A percentile compares a stretch with the other conserved stretches of the same genome.
These are phyloP conservation scores for Carposina sasakii DNA, from an alignment of 1,140 invertebrate genomes.

Conservation along the genomic window DNA sequence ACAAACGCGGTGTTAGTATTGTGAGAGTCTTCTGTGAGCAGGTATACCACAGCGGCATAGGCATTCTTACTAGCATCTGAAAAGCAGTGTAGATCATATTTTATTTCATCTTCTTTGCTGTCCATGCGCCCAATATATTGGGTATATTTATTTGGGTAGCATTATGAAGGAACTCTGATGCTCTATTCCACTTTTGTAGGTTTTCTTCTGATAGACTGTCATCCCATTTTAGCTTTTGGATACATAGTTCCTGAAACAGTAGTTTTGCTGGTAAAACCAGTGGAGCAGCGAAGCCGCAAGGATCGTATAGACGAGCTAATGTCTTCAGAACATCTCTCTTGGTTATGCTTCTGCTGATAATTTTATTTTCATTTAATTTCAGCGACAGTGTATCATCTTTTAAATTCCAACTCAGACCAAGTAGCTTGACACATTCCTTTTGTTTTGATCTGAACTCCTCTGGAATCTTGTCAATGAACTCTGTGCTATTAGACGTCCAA, in stretches of 20 bases:
- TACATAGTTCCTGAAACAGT: conserved; percentile 1
- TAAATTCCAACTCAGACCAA: background rate
- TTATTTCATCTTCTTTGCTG: background rate
- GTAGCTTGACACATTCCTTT: background rate
- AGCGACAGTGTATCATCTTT: background rate
- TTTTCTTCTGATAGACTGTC: background rate
- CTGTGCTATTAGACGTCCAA: background rate
- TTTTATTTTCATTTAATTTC: background rate
- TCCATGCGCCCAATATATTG: background rate
- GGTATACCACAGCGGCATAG: conserved; percentile 3
- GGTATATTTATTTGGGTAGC: background rate
- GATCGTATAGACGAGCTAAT: conserved; percentile 1
- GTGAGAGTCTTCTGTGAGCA: background rate
- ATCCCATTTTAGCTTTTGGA: background rate
- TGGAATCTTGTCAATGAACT: background rate
- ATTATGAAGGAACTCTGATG: background rate
- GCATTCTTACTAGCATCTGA: conserved; percentile 6
- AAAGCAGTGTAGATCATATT: background rate
- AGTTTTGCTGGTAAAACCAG: background rate
- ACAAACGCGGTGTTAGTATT: background rate
- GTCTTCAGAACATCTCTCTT: background rate
- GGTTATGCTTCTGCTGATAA: background rate
- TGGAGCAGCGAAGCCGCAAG: background rate
- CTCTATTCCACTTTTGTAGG: background rate
- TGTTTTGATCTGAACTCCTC: background rate